These are phyloP conservation scores for Heliothis virescens DNA, from an alignment of 1,140 invertebrate species.

Conservation along the genomic window DNA sequence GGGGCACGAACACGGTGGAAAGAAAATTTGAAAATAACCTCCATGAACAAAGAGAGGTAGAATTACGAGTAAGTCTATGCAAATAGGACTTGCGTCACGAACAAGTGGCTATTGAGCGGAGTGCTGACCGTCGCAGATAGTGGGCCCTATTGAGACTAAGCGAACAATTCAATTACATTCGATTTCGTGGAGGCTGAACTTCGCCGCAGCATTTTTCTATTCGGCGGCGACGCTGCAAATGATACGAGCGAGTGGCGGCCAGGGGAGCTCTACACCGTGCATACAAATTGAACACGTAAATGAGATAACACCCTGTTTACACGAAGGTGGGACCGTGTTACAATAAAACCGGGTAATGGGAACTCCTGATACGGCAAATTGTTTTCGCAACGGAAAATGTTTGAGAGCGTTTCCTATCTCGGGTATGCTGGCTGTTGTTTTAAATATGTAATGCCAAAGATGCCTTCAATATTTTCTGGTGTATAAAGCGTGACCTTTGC, in stretches of 20 bases:
- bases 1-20: background rate
- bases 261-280: conserved; percentile 73
- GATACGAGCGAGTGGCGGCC: conserved; percentile 58
- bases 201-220: conserved; percentile 34
- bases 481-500: conserved; percentile 28
- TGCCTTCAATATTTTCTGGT: background rate
- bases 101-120: conserved; percentile 41
- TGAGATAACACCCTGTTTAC: conserved; percentile 70
- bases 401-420: conserved; percentile 42
- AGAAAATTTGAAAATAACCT: conserved; percentile 44
- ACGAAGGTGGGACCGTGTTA: conserved; percentile 54
- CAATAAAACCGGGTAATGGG: conserved; percentile 62
- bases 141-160: conserved; percentile 55
- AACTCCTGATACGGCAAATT: conserved; percentile 66
- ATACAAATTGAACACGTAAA: conserved; percentile 80
- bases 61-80: conserved; percentile 34
- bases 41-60: conserved; percentile 25
- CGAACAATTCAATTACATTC: conserved; percentile 62
- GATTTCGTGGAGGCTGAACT: conserved; percentile 41
- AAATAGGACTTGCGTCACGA: conserved; percentile 49
- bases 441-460: conserved; percentile 40
- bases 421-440: conserved; percentile 41
- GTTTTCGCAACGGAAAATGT: conserved; percentile 63
- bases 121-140: conserved; percentile 52
- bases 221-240: conserved; percentile 55